Base-by-base conservation (phyloP, 1,140 invertebrate species). In the Pararge aegeria region DNA sequence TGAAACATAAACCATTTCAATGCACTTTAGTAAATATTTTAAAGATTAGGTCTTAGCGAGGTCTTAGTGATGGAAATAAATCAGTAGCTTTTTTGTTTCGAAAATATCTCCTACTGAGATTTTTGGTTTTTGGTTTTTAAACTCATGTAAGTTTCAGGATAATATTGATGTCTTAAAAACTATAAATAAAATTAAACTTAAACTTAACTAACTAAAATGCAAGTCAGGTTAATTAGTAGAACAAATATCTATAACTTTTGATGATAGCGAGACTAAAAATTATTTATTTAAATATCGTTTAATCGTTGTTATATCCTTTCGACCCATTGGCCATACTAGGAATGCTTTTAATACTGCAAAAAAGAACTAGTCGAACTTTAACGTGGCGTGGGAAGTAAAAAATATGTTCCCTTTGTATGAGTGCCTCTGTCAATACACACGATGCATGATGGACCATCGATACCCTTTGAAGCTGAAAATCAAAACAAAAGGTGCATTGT, bases 381-480 rank as follows among this genome's bases (percentile, higher is more conserved):
- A 16, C 38, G 19, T 18, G 24, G 7, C 19, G 55, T 56, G 55
- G 42, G 44, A 56, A 56, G 19, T 30, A 4, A 18, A 38, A 48
- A 42, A 56, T 37, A 49, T 38, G 29, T 34, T 49, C 29, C 18
- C 55, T 56, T 56, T 56, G 55, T 56, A 42, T 27, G n/a, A n/a
- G 24, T 46, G 12, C 7, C 27, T 37, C 27, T 56, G 44, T 56
- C 42, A 56, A 56, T 56, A 56, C 44, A 56, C 13, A 10, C 27
- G 44, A 24, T 37, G 44, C 44, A 49, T 49, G 44, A 54, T 40
- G 24, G 44, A 24, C 38, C 37, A 18, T 55, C 55, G 55, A 42
- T 55, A 30, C 18, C 54, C 55, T 56, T 56, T 56, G 55, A 56
- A 21, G 55, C 55, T 29, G 55, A 56, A 56, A 49, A 56, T 56